phyloP scores from a whole-genome alignment of 2,113 vertebrate genomes.

The Narcine bancroftii region DNA sequence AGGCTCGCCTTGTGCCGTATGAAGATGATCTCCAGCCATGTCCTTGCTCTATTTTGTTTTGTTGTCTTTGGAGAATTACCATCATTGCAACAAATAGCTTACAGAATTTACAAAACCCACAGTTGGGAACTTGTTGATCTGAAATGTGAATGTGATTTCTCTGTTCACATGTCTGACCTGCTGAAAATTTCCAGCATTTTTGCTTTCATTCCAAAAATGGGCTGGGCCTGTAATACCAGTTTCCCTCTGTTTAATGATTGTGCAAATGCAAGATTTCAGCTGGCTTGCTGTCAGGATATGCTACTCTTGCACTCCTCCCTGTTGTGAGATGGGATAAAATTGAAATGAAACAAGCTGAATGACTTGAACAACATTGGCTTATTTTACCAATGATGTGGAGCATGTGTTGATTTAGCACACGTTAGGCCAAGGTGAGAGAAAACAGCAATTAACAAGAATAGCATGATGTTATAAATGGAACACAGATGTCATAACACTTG shows the following conservation, averaged over 20 bases:
- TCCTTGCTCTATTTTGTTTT: background rate
- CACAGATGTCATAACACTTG: too few relatives aligned
- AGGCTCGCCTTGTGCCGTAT: background rate
- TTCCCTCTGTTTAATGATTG: background rate
- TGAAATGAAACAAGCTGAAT: too few relatives aligned
- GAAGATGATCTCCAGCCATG: background rate
- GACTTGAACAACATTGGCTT: background rate
- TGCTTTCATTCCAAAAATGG: too few relatives aligned
- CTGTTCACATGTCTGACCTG: too few relatives aligned
- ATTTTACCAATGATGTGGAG: background rate
- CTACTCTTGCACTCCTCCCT: background rate
- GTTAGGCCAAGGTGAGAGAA: background rate
- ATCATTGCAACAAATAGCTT: background rate
- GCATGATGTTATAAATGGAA: background rate
- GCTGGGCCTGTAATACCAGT: background rate
- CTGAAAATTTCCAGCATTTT: too few relatives aligned
- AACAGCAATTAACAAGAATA: background rate
- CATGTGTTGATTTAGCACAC: background rate
- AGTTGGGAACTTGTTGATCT: background rate
- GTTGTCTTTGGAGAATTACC: background rate
- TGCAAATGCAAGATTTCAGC: background rate
- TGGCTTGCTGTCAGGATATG: background rate
- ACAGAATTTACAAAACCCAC: background rate
- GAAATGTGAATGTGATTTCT: too few relatives aligned
- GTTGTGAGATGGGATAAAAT: background rate